Percentiles rank a stretch among this genome's conserved stretches.
Conservation (phyloP, 2,797 vertebrate species). For the Darevskia nairensis region DNA sequence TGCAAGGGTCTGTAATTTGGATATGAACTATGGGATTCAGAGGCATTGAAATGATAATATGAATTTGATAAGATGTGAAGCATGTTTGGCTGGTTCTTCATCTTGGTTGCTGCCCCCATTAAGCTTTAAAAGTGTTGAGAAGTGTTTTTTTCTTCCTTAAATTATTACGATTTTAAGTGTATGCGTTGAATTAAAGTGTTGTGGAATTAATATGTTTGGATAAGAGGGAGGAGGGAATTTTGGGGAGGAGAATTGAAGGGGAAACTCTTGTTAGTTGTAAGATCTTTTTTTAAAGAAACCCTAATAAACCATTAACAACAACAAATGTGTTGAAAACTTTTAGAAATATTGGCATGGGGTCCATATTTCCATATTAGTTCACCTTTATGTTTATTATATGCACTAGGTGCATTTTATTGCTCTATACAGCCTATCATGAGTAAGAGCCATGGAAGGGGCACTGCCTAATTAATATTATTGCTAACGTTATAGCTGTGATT, state of each 20-base stretch:
- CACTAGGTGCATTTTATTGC: neutral
- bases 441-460: neutral
- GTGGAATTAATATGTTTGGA: no score
- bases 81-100: neutral
- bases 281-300: no score
- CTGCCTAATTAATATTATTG: neutral
- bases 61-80: neutral
- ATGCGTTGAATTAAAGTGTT: no score
- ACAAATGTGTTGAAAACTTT: neutral
- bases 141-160: neutral
- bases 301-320: neutral
- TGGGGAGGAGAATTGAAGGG: no score
- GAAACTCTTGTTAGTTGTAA: no score
- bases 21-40: constrained; percentile 29
- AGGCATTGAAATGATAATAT: neutral
- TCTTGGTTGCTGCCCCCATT: neutral
- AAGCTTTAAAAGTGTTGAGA: neutral
- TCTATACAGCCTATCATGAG: neutral
- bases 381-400: neutral
- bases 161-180: no score
- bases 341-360: neutral
- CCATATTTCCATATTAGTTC: neutral
- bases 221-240: no score
- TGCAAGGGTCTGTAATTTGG: constrained; percentile 43
- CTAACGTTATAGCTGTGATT: neutral